A percentile compares a stretch with the other conserved stretches of the same genome.
Conservation (phyloP, 2,797 vertebrate species). For the Eulemur mongoz region DNA sequence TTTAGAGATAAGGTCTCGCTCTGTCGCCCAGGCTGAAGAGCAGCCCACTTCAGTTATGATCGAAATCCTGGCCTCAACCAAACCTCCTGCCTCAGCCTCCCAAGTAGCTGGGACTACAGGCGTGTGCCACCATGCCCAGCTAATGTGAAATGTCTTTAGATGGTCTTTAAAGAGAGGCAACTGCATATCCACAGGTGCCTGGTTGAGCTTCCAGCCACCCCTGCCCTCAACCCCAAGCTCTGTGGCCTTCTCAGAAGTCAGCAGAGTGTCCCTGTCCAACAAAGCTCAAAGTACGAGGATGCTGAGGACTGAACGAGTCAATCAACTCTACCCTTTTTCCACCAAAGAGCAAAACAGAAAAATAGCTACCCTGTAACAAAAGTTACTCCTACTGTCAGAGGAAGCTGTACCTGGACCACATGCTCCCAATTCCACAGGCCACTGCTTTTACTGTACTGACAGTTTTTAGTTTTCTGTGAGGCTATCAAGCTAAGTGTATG, state of each 20-base stretch:
- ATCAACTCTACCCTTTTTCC: neutral
- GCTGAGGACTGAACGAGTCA: neutral
- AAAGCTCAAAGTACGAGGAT: neutral
- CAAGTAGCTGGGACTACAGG: neutral
- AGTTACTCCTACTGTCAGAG: neutral
- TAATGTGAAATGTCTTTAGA: neutral
- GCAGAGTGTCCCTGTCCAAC: neutral
- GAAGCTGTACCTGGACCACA: neutral
- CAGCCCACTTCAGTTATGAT: neutral
- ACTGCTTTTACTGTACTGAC: neutral
- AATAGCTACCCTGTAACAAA: neutral
- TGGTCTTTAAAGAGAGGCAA: neutral
- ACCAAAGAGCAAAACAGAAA: neutral
- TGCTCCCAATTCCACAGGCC: neutral
- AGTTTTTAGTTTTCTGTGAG: neutral
- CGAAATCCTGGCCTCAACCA: neutral
- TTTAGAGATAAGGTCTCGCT: neutral
- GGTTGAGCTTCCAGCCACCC: neutral
- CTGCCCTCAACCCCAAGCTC: neutral
- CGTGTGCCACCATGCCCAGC: neutral
- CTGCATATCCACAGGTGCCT: neutral
- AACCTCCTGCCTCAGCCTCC: neutral
- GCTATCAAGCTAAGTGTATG: neutral
- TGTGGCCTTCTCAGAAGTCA: neutral
- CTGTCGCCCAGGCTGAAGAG: neutral